Base-by-base conservation (phyloP, 2,888 invertebrate species). In the Tyria jacobaeae region DNA sequence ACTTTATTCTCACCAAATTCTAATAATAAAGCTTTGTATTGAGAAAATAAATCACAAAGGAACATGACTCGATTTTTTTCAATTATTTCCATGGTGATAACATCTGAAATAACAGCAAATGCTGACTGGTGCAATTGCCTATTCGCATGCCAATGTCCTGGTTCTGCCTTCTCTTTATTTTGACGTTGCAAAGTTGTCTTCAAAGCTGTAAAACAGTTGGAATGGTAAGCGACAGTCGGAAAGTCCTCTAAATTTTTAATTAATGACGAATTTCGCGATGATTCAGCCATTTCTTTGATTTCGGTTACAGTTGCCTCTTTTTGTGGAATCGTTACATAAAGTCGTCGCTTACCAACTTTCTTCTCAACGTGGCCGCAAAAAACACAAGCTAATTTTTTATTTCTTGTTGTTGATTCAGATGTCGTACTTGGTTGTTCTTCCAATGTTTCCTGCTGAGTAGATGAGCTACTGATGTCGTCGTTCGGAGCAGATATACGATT, bases 1-100 rank as follows among this genome's bases (percentile, higher is more conserved):
- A 47, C 47, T 47, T 47, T 6, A 47, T 14, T 14, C 12, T 47
- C 47, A 47, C 17, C 47, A 47, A 47, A 24, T 47, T 47, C 47
- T 14, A 47, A 47, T 24, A 47, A 14, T 14, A 47, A 47, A 9
- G 47, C n/a, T 47, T 47, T 47, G 12, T 47, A 47, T 21, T 47
- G 47, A 47, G 10, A 47, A 5, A 47, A 47, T 21, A 47, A 47
- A 44, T 44, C 44, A 44, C 6, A n/a, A n/a, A 71, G 60, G 48
- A 63, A 73, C 67, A 73, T 65, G 44, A 72, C 66, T 17, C 65
- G 55, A 54, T 66, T 70, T 68, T 56, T 56, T 31, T 75, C 65
- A 66, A 78, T 73, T 27, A 73, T 70, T 62, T 71, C 67, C 47
- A 17, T 39, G 24, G n/a, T 58, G 49, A 68, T 73, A 34, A 68